These are phyloP conservation scores for Brenthis daphne DNA, from an alignment of 2,888 invertebrate genomes.

Conservation along the genomic window DNA sequence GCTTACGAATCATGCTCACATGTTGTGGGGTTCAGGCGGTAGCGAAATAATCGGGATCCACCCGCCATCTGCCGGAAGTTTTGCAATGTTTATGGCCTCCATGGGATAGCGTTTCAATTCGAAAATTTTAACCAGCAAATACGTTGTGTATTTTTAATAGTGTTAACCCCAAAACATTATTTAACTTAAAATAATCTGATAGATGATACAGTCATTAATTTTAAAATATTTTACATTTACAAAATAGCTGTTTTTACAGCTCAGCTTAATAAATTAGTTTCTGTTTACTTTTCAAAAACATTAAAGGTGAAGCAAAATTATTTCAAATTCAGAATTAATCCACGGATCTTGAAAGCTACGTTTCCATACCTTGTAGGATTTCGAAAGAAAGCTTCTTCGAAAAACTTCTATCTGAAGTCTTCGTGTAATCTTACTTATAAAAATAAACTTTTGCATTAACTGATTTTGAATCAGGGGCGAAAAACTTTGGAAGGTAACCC, in stretches of 20 bases:
- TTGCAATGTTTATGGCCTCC: conserved; percentile 79
- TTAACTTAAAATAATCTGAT: not conserved
- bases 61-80: conserved; percentile 78
- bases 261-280: conserved; percentile 50
- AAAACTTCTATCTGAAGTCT: conserved; percentile 74
- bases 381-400: conserved; percentile 74
- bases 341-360: conserved; percentile 67
- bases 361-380: conserved; percentile 76
- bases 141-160: conserved; percentile 26
- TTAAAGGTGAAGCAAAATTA: conserved; percentile 63
- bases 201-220: not conserved
- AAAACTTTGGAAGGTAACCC: conserved; percentile 68
- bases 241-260: no score
- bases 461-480: conserved; percentile 78
- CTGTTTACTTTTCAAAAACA: conserved; percentile 4
- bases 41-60: conserved; percentile 66
- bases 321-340: conserved; percentile 79
- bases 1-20: conserved; percentile 48
- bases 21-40: conserved; percentile 46
- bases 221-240: no score
- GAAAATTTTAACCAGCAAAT: conserved; percentile 72
- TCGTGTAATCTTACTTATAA: conserved; percentile 83
- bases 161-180: not conserved
- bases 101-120: conserved; percentile 65
- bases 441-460: conserved; percentile 84